Conservation (phyloP, 2,797 vertebrate species). For the Pantherophis alleghaniensis region DNA sequence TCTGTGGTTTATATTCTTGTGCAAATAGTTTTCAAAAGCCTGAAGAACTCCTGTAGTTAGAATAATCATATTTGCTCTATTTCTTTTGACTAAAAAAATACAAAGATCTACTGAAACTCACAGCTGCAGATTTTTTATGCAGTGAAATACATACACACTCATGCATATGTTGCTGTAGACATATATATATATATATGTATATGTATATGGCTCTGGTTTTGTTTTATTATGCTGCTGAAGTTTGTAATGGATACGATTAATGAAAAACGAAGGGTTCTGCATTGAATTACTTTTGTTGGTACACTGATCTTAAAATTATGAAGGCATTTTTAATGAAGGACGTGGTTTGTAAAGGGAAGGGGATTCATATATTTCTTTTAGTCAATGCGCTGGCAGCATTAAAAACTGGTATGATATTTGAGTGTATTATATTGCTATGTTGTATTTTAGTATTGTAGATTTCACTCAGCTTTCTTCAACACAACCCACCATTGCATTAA, state of each 20-base stretch:
- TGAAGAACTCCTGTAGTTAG: constrained; percentile 48
- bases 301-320: constrained; percentile 64
- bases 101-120: constrained; percentile 67
- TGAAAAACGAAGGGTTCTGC: constrained; percentile 59
- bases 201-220: constrained; percentile 68
- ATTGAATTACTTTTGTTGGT: constrained; percentile 71
- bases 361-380: constrained; percentile 22
- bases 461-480: neutral
- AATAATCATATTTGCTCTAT: constrained; percentile 63
- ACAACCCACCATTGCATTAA: neutral
- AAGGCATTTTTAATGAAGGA: constrained; percentile 70
- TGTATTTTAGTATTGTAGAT: constrained; percentile 50
- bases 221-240: constrained; percentile 70
- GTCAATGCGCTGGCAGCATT: constrained; percentile 73
- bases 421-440: constrained; percentile 59
- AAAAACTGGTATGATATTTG: constrained; percentile 60
- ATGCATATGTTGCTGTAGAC: constrained; percentile 65
- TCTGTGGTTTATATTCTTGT: constrained; percentile 57
- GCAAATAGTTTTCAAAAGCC: constrained; percentile 50
- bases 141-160: constrained; percentile 48
- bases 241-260: constrained; percentile 63
- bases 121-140: constrained; percentile 49
- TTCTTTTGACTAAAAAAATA: constrained; percentile 54
- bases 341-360: neutral
- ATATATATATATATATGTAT: constrained; percentile 65